Percentiles rank a stretch among this genome's conserved stretches.
phyloP scores from a whole-genome alignment of 2,888 invertebrate species.

The Pyrocoelia pectoralis region DNA sequence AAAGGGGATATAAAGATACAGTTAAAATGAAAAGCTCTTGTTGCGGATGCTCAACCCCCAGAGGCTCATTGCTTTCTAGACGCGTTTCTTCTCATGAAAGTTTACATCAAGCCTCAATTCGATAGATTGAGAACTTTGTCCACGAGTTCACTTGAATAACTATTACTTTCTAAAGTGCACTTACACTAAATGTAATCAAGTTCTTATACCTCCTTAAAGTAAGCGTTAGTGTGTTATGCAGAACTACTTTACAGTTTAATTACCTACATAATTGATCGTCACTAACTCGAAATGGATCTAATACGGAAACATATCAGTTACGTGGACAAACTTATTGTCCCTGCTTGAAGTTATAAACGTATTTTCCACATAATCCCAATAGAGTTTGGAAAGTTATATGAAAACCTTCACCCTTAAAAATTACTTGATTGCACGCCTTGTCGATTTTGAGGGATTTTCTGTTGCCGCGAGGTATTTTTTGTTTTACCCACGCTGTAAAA shows the following conservation, averaged over 20 bases:
- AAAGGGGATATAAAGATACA: conserved; percentile 12
- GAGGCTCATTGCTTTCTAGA: conserved; percentile 43
- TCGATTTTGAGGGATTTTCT: no score
- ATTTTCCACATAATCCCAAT: no score
- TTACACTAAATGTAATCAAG: conserved; percentile 1
- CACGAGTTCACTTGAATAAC: conserved; percentile 22
- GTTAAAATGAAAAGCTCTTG: conserved; percentile 40
- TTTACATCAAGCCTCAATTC: conserved; percentile 39
- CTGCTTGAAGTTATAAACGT: no score
- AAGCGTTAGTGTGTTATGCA: neutral
- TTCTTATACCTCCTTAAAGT: neutral
- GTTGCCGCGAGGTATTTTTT: no score
- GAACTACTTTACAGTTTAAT: neutral
- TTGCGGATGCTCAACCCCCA: conserved; percentile 40
- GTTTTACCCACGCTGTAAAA: no score
- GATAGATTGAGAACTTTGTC: conserved; percentile 40
- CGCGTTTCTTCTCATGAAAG: conserved; percentile 36
- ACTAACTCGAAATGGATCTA: no score
- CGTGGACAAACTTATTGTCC: no score
- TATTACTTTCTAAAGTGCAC: conserved; percentile 17
- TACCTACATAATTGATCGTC: no score
- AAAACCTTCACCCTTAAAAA: no score
- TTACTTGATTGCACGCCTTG: no score
- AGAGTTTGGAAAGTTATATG: no score
- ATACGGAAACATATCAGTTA: no score